Percentiles rank a stretch among this genome's conserved stretches.
Evolutionary conservation across 2,797 vertebrate genomes (phyloP).

Genomic region (Pipistrellus pipistrellus): DNA sequence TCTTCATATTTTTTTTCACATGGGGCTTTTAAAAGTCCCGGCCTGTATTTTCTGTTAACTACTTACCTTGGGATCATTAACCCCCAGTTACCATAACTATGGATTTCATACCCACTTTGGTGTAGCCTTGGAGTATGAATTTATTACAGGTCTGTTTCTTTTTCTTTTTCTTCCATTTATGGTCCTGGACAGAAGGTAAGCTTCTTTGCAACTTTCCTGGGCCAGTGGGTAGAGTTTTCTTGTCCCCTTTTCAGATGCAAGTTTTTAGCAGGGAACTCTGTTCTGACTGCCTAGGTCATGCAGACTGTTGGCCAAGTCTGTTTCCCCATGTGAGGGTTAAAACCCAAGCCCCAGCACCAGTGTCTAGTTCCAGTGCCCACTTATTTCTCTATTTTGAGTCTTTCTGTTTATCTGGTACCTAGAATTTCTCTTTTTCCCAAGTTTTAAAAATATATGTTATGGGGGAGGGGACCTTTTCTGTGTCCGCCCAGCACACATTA

Average conservation of each 20-base stretch:
- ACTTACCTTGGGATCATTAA: background rate
- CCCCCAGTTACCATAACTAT: background rate
- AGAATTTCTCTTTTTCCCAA: background rate
- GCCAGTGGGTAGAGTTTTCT: background rate
- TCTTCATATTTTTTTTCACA: background rate
- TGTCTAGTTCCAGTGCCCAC: background rate
- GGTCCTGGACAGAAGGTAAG: slow-evolving; percentile 29
- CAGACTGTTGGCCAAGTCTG: background rate
- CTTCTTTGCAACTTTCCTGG: slow-evolving; percentile 32
- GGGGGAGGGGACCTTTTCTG: background rate
- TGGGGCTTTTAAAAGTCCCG: slow-evolving; percentile 2
- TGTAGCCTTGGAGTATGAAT: slow-evolving; percentile 18
- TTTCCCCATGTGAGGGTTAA: background rate
- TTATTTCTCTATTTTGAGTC: slow-evolving; percentile 19
- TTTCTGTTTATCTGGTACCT: background rate
- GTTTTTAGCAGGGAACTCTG: background rate
- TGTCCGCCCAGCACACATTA: background rate
- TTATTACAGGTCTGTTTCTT: slow-evolving; percentile 55
- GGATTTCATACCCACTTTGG: background rate
- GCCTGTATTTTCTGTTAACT: slow-evolving; percentile 31
- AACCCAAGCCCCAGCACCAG: background rate
- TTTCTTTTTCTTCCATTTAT: slow-evolving; percentile 48
- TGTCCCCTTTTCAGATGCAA: background rate
- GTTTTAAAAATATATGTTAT: background rate
- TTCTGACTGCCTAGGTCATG: background rate